phyloP scores from a whole-genome alignment of 1,140 invertebrate genomes.

The Neodiprion lecontei region DNA sequence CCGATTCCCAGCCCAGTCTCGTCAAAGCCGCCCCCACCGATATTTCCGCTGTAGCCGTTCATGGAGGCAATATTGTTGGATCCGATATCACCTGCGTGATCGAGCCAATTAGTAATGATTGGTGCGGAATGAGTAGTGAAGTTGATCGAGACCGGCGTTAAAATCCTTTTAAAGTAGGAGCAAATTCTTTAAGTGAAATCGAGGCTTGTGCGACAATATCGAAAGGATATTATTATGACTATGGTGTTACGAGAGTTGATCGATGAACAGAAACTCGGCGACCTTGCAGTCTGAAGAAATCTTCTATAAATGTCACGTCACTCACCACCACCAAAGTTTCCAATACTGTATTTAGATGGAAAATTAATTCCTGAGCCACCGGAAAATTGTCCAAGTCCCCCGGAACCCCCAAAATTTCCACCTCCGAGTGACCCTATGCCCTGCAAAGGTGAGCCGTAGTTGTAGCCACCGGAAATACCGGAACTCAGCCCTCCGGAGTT shows the following conservation, averaged over 20 bases:
- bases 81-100: slow-evolving; percentile 2
- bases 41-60: background rate
- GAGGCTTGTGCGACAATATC: background rate
- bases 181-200: background rate
- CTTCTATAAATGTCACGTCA: background rate
- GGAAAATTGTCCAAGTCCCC: slow-evolving; percentile 18
- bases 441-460: background rate
- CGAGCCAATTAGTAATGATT: background rate
- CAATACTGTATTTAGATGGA: slow-evolving; percentile 31
- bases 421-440: slow-evolving; percentile 5
- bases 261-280: too few species aligned
- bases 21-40: background rate
- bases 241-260: too few species aligned
- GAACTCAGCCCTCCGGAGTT: background rate
- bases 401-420: slow-evolving; percentile 18
- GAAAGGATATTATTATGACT: background rate
- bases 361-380: slow-evolving; percentile 29
- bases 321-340: slow-evolving; percentile 13
- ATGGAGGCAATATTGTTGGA: background rate
- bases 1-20: background rate
- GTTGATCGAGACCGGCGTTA: background rate
- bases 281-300: background rate
- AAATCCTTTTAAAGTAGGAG: background rate
- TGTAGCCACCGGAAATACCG: background rate
- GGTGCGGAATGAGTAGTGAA: background rate